Evolutionary conservation across 2,888 invertebrate species (phyloP).

Genomic region (Coleophora deauratella): DNA sequence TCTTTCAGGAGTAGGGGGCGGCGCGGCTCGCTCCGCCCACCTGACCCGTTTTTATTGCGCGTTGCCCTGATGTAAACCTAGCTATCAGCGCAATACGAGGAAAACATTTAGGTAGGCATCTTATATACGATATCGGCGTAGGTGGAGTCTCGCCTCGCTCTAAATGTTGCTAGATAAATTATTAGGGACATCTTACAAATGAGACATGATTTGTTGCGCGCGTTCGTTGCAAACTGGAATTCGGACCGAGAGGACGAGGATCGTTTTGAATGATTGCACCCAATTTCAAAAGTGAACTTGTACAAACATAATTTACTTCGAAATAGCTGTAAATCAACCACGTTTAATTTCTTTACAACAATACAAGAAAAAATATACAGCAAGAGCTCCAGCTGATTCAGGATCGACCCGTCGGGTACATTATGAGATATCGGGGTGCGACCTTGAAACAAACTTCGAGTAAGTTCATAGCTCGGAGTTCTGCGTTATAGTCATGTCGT

Average conservation of each 20-base stretch:
- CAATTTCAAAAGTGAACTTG: conserved; percentile 7
- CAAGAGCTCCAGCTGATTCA: conserved; percentile 27
- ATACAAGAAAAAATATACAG: background rate
- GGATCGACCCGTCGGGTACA: conserved; percentile 31
- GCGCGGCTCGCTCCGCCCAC: conserved; percentile 55
- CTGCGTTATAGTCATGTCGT: conserved; percentile 57
- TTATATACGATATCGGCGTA: conserved; percentile 54
- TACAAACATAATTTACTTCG: background rate
- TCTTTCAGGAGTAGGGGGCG: conserved; percentile 69
- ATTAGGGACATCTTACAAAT: conserved; percentile 46
- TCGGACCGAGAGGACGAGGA: conserved; percentile 20
- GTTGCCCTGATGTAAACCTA: conserved; percentile 53
- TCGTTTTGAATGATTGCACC: conserved; percentile 24
- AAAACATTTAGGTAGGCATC: conserved; percentile 60
- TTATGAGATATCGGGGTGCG: conserved; percentile 45
- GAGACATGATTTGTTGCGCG: conserved; percentile 44
- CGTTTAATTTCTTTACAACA: background rate
- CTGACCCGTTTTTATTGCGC: conserved; percentile 71
- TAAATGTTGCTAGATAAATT: conserved; percentile 43
- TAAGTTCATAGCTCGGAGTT: conserved; percentile 58
- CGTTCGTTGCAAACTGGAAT: conserved; percentile 22
- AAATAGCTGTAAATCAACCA: background rate
- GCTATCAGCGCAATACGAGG: conserved; percentile 58
- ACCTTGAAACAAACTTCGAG: conserved; percentile 68
- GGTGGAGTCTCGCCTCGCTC: conserved; percentile 50